Evolutionary conservation across 2,113 vertebrate species (phyloP), one percentile per base, ranked within the genome.

Genomic region (Petroica traversi): DNA sequence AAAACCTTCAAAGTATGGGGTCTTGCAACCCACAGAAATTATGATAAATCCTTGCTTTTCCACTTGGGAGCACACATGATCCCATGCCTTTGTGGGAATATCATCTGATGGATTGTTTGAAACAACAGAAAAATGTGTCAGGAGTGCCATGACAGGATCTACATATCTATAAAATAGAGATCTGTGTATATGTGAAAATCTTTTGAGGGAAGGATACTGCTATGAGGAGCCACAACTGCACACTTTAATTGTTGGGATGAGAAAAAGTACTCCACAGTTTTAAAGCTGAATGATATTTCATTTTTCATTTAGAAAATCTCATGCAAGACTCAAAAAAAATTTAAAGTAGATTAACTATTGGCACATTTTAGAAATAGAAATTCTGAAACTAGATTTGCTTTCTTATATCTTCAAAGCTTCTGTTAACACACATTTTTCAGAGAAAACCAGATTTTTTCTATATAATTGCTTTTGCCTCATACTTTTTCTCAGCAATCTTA

Each of bases 1-100:
- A 81, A 51, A 77, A 22, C 0, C 2, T 10, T 79, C 22, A 3
- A 76, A 58, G 5, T 51, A 43, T 11, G 38, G 6, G 13, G 46
- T 38, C 25, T 69, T 54, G 14, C 0, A 0, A 69, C 7, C 33
- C 13, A 3, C 5, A 40, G 24, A 24, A 49, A 77, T 86, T 6
- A 26, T 8, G 29, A 38, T 17, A 66, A 54, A 54, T 71, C 29
- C 59, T 73, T 36, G 16, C 4, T 23, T 79, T 92, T 71, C 51
- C 11, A 33, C 28, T 66, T 38, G 34, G 28, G 13, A 61, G 9
- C 24, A 85, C 93, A 68, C 2, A 3, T 14, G 33, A 61, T 61
- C 20, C 22, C 23, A 18, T 16, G 71, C 64, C 24, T 84, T 71
- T 75, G 28, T 40, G 19, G 40, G 29, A 77, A 45, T 64, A 14